Percentiles rank a stretch among this genome's conserved stretches.
Conservation (phyloP, 1,140 invertebrate species). For the Drosophila neocordata region DNA sequence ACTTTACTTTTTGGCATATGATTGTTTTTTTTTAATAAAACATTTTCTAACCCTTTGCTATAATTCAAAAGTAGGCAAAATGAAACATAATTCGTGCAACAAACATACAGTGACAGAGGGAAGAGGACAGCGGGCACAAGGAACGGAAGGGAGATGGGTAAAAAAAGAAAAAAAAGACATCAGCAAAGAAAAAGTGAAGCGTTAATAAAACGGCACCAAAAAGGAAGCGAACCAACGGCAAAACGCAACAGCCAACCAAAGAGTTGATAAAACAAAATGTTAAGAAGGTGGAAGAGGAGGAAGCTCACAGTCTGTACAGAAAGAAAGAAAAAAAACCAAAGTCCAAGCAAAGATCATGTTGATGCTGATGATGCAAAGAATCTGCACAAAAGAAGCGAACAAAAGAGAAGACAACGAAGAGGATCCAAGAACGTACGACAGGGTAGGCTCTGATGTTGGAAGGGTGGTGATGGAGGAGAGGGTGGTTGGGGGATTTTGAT, state of each 20-base stretch:
- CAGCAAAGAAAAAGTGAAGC: constrained; percentile 68
- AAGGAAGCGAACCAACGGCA: constrained; percentile 57
- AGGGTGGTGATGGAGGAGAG: neutral
- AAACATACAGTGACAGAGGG: too few relatives aligned
- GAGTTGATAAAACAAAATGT: neutral
- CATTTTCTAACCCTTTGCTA: neutral
- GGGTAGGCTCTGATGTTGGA: neutral
- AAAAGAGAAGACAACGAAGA: constrained; percentile 27
- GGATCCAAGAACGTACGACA: constrained; percentile 20
- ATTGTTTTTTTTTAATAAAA: too few relatives aligned
- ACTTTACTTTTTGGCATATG: neutral
- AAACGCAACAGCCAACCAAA: constrained; percentile 8
- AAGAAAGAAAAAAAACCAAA: constrained; percentile 55
- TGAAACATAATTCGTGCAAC: constrained; percentile 17
- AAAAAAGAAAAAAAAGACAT: neutral
- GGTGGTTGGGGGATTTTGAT: neutral
- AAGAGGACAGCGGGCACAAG: too few relatives aligned
- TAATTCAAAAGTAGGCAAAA: neutral
- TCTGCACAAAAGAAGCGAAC: constrained; percentile 28
- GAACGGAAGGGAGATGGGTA: constrained; percentile 26
- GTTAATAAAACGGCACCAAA: constrained; percentile 76
- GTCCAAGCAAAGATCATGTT: constrained; percentile 47
- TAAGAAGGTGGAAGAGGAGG: constrained; percentile 3
- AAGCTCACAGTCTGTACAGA: constrained; percentile 38
- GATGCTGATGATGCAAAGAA: constrained; percentile 30